Conservation (phyloP, 2,888 invertebrate genomes). For the Drosophila ustulata region DNA sequence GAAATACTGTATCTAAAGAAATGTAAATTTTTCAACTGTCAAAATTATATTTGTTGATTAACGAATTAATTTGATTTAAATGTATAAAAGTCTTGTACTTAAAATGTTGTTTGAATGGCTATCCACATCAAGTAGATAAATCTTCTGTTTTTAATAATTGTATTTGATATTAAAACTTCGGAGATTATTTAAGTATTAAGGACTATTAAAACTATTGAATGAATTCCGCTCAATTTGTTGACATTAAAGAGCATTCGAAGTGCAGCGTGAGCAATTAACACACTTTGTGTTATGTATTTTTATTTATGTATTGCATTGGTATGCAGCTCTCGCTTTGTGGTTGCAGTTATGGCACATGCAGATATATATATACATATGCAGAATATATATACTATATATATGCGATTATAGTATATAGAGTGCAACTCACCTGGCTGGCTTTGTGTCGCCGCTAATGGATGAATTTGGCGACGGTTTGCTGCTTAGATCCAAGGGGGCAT, state of each 20-base stretch:
- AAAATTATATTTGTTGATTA: no score
- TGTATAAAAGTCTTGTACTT: no score
- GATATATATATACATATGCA: slow-evolving; percentile 12
- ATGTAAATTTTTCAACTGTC: no score
- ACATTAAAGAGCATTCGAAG: slow-evolving; percentile 20
- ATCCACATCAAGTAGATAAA: no score
- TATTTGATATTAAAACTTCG: no score
- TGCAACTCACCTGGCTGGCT: slow-evolving; percentile 88
- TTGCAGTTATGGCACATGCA: background rate
- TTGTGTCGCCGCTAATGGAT: slow-evolving; percentile 85
- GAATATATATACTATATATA: slow-evolving; percentile 9
- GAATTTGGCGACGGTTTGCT: slow-evolving; percentile 89
- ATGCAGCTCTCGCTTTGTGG: slow-evolving; percentile 41
- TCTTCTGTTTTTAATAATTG: no score
- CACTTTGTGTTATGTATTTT: slow-evolving; percentile 25
- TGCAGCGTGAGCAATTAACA: slow-evolving; percentile 3
- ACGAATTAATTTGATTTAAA: no score
- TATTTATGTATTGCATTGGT: slow-evolving; percentile 39
- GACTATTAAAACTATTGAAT: background rate
- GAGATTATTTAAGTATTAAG: no score
- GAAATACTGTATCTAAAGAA: no score
- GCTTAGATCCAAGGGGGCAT: slow-evolving; percentile 92
- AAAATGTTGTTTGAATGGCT: no score
- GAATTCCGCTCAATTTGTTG: background rate
- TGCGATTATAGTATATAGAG: slow-evolving; percentile 1